A percentile compares a stretch with the other conserved stretches of the same genome.
phyloP scores from a whole-genome alignment of 1,140 invertebrate genomes.

The Tetragnatha versicolor region DNA sequence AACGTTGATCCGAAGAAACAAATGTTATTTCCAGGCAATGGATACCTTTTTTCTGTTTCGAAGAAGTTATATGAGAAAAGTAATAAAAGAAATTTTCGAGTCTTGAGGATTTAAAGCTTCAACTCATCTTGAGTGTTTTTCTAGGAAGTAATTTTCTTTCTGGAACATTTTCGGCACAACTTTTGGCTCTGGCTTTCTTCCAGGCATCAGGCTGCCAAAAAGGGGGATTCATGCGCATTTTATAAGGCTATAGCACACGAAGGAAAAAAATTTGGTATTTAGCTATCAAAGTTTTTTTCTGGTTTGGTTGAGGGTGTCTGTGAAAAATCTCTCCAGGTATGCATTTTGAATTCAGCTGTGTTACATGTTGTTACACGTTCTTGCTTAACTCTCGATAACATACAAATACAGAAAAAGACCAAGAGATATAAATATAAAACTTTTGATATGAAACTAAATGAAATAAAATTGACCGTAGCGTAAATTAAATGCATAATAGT shows the following conservation, averaged over 20 bases:
- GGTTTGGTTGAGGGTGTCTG: too few relatives aligned
- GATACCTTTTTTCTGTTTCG: conserved; percentile 13
- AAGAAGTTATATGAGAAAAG: conserved; percentile 35
- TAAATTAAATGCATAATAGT: too few relatives aligned
- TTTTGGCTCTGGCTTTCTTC: conserved; percentile 26
- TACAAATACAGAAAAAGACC: too few relatives aligned
- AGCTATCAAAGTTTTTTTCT: too few relatives aligned
- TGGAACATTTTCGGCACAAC: conserved; percentile 5
- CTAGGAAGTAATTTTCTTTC: conserved; percentile 33
- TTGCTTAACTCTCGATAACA: too few relatives aligned
- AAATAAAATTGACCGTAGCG: too few relatives aligned
- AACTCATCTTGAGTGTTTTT: conserved; percentile 42
- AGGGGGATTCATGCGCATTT: conserved; percentile 27
- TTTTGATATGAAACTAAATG: too few relatives aligned
- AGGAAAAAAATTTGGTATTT: too few relatives aligned
- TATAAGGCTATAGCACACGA: neutral
- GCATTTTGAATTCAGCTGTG: too few relatives aligned
- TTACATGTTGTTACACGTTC: too few relatives aligned
- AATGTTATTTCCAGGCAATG: conserved; percentile 34
- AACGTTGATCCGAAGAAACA: conserved; percentile 35
- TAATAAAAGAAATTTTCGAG: conserved; percentile 39
- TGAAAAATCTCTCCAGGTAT: too few relatives aligned
- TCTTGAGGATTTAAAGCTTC: conserved; percentile 46
- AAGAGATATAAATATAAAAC: too few relatives aligned
- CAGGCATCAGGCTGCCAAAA: conserved; percentile 24